A percentile compares a stretch with the other conserved stretches of the same genome.
Conservation (phyloP, 2,113 vertebrate species). For the crab-eating macaque (Macaca fascicularis) region T2T-MFA8v1.1 NC_088390.1:84192001-84192500, state of each 20-base stretch:
- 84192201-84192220: background rate
- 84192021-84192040: background rate
- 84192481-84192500: background rate
- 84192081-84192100: background rate
- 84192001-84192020: background rate
- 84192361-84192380: background rate
- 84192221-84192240: background rate
- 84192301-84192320: background rate
- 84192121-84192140: background rate
- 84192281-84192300: background rate
- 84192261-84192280: background rate
- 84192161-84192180: background rate
- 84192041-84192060: slow-evolving; percentile 19
- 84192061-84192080: background rate
- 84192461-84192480: background rate
- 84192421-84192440: background rate
- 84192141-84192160: background rate
- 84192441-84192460: rapidly evolving
- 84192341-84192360: background rate
- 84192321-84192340: background rate
- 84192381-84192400: background rate
- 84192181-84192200: slow-evolving; percentile 33
- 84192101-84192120: background rate
- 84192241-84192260: background rate
- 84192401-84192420: background rate